Percentiles rank a stretch among this genome's conserved stretches.
These are phyloP conservation scores for Metacarcinus magister DNA, from an alignment of 2,888 invertebrate species.

Conservation along the genomic window DNA sequence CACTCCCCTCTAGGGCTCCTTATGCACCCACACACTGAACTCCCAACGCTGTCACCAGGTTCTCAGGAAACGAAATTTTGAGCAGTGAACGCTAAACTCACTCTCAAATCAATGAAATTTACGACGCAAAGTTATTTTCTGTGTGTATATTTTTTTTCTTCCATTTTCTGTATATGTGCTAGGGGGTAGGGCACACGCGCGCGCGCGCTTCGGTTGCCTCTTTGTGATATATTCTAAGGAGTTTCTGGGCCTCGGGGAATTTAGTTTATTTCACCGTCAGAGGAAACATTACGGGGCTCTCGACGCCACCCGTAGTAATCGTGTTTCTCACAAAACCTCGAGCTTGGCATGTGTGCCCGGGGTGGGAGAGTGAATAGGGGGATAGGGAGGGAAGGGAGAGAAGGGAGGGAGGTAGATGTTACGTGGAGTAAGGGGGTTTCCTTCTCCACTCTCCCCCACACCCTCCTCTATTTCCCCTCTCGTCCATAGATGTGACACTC, in stretches of 20 bases:
- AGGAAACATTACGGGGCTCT: slow-evolving; percentile 33
- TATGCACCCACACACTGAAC: not conserved
- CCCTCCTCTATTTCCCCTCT: not conserved
- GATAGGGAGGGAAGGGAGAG: too few species aligned
- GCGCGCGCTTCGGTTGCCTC: not conserved
- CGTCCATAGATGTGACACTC: not conserved
- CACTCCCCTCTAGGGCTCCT: not conserved
- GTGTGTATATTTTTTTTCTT: not conserved
- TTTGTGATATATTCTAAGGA: slow-evolving; percentile 44
- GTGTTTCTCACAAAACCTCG: slow-evolving; percentile 30
- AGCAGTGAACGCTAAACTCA: not conserved
- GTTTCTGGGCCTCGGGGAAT: slow-evolving; percentile 43
- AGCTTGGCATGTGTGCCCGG: not conserved
- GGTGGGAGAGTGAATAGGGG: not conserved
- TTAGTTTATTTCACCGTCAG: slow-evolving; percentile 48
- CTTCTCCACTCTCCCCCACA: not conserved
- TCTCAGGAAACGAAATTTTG: not conserved
- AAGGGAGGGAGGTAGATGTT: not conserved
- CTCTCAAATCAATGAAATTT: not conserved
- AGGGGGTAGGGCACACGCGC: not conserved
- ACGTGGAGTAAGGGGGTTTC: not conserved
- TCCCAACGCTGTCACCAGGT: not conserved
- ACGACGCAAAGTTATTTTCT: not conserved
- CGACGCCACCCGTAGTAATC: slow-evolving; percentile 3
- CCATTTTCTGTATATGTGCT: not conserved